Evolutionary conservation across 2,797 vertebrate genomes (phyloP), one percentile per base, ranked within the genome.

Genomic region (Pseudochaenichthys georgianus): DNA sequence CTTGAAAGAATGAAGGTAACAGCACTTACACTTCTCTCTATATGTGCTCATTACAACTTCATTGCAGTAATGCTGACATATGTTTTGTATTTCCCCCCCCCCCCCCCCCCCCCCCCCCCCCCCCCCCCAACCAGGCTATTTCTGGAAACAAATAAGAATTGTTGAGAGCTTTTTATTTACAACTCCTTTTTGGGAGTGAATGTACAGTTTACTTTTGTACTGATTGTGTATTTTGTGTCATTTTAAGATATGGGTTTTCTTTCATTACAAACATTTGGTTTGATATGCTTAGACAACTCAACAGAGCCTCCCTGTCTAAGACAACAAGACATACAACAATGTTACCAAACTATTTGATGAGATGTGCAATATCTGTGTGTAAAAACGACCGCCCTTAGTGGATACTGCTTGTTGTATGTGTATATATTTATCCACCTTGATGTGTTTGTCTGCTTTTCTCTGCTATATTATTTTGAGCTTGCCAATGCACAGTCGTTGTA

Each of bases 151-250:
- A 76, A 0, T 81, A 48, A 87, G 23, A 72, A 67, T 38, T 54
- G 4, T n/a, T 7, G 5, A 3, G 23, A 48, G 1, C 1, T 42
- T 0, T 0, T 74, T 69, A 68, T 71, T 70, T 52, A 69, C 43
- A 13, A 68, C 84, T 86, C 80, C 75, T 64, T 91, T 90, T 87
- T 92, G 82, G 80, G 88, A 89, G 87, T 77, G 28, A 80, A 58
- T 82, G 62, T 80, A 72, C 69, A 75, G 13, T 64, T 85, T 71
- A 42, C 19, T 81, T 86, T 89, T 84, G 31, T 80, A 76, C 54
- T 2, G 11, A 58, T 15, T 54, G 2, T 60, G 16, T 31, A 45
- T 60, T 5, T 53, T 17, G 38, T 60, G 48, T 61, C 16, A 31
- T 16, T 54, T 62, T 28, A 31, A 67, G 34, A n/a, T 48, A 11